Evolutionary conservation across 2,888 invertebrate genomes (phyloP), one percentile per base, ranked within the genome.

Genomic region (Lepidochitona cinerea): DNA sequence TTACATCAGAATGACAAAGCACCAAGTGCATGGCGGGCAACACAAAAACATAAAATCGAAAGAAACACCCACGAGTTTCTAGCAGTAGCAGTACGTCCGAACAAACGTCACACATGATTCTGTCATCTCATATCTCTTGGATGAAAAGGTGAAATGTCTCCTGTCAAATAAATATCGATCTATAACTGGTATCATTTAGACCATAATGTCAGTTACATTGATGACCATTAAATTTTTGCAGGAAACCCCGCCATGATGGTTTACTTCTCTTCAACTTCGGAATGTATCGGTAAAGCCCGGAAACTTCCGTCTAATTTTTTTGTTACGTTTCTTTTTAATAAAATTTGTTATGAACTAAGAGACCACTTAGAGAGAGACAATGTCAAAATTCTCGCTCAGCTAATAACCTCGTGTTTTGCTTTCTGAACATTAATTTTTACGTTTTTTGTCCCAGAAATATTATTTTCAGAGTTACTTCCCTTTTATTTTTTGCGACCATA

Each of bases 41-140:
- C 59, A 59, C 59, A 59, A 59, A 59, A 59, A 59, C 32, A 59
- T 26, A 59, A 59, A 29, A 29, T 32, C 23, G 59, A 59, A 59
- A 4, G 65, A 49, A 33, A 37, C 73, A 92, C 95, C 94, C 93
- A 95, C 95, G 95, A 88, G 94, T 94, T 90, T 96, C 94, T 91
- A 97, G 94, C 92, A 97, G 94, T 93, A 96, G 95, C 92, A 96
- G 94, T 93, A 97, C 95, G 92, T 97, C 96, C 91, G 95, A 94
- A 93, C 97, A 97, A 92, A 95, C 95, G 94, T 97, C 97, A 94
- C 97, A 97, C 96, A 96, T 95, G 68, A 70, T 84, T 52, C n/a
- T 32, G 36, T 33, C 6, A 64, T 65, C 35, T 65, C 68, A 41
- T 52, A 33, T 52, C 49, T 29, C 29, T 32, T 23, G 14, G 23